Evolutionary conservation across 1,140 invertebrate genomes (phyloP), one percentile per base, ranked within the genome.

Genomic region (Anagrus nilaparvatae): DNA sequence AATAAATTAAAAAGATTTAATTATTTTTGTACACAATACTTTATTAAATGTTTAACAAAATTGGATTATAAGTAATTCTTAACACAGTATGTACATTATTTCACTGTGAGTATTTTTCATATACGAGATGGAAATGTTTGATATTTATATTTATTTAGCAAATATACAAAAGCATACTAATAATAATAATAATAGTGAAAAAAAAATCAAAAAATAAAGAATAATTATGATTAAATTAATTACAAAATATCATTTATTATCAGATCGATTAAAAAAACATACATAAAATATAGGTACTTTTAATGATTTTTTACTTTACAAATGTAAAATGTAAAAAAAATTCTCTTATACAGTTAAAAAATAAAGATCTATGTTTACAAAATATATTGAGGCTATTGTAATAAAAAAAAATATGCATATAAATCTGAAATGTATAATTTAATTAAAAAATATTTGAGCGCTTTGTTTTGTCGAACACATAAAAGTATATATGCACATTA

Each of bases 21-120:
- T n/a, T n/a, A n/a, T n/a, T 51, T 59, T 51, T 54, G 54, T 55
- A 56, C 48, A 54, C 54, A 61, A 62, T 61, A 56, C 54, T 65
- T 65, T 65, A 61, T 60, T 63, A 53, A 60, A 61, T 61, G 45
- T 54, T 61, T 59, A 65, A 61, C 61, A 62, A 63, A n/a, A 61
- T 61, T 57, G 58, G 63, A 63, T 63, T 60, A 58, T 65, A 63
- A 58, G 56, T 59, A 60, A 62, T 60, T 58, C 57, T 59, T 55
- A 52, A 52, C 50, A 56, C 52, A 59, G 53, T 57, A 54, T 65
- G 51, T 61, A 65, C 53, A 58, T 55, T n/a, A n/a, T n/a, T n/a
- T 58, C 54, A 60, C 54, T 60, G 53, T 51, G 51, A 53, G 55
- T 49, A 48, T 46, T n/a, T n/a, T n/a, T n/a, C n/a, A n/a, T n/a